Percentiles rank a stretch among this genome's conserved stretches.
phyloP scores from a whole-genome alignment of 1,140 invertebrate genomes.

The Sarcophaga bullata region DNA sequence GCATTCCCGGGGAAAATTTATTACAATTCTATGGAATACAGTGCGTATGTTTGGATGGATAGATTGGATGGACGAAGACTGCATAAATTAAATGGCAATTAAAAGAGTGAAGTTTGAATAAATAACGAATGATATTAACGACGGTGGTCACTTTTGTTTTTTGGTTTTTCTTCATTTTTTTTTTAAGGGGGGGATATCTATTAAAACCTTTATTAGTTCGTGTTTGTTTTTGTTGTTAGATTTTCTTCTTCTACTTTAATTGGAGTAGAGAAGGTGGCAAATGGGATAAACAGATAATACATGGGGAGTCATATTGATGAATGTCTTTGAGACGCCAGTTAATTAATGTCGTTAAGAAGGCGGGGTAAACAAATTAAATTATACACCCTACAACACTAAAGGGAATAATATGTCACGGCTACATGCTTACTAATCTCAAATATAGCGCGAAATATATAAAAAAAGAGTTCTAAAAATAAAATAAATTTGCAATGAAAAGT shows the following conservation, averaged over 20 bases:
- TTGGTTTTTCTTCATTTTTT: neutral
- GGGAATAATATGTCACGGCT: no score
- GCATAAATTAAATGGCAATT: slow-evolving; percentile 15
- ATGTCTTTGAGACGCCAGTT: neutral
- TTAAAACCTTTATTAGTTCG: no score
- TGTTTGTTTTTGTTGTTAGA: no score
- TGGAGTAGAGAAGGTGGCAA: no score
- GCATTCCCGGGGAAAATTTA: neutral
- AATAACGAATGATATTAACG: neutral
- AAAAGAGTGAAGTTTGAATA: neutral
- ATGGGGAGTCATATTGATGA: neutral
- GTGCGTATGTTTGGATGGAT: neutral
- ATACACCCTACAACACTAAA: no score
- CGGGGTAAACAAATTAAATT: no score
- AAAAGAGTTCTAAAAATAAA: no score
- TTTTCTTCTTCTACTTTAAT: no score
- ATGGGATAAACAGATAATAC: neutral
- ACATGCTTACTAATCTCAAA: no score
- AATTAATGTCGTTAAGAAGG: no score
- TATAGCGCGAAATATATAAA: no score
- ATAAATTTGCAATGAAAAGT: no score
- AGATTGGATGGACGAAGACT: neutral
- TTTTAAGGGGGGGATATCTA: neutral
- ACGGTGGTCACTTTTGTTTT: neutral
- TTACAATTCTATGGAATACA: neutral